These are phyloP conservation scores for Mimumesa dahlbomi DNA, from an alignment of 2,888 invertebrate genomes.

Conservation along the genomic window DNA sequence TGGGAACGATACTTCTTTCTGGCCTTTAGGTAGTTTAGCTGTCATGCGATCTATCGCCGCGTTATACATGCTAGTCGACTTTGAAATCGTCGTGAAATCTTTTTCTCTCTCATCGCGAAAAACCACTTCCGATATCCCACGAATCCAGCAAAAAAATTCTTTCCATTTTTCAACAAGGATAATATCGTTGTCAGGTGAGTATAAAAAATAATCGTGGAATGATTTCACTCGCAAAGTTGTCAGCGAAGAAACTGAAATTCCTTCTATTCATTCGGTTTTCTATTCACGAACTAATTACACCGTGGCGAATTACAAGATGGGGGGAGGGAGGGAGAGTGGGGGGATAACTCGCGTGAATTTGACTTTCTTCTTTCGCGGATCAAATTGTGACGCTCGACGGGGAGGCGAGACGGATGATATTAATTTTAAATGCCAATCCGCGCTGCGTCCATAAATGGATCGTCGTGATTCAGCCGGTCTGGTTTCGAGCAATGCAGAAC, in stretches of 20 bases:
- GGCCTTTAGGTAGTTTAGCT: constrained; percentile 13
- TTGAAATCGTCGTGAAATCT: background rate
- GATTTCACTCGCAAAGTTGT: too few species aligned
- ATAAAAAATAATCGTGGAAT: too few species aligned
- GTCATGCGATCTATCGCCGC: background rate
- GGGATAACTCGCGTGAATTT: background rate
- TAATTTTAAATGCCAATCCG: constrained; percentile 47
- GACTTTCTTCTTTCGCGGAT: constrained; percentile 20
- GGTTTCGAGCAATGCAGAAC: constrained; percentile 37
- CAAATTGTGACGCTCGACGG: constrained; percentile 13
- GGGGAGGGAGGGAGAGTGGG: too few species aligned
- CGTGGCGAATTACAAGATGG: constrained; percentile 6
- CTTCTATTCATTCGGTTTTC: background rate
- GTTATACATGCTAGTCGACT: background rate
- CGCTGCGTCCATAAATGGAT: constrained; percentile 46
- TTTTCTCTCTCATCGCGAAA: too few species aligned
- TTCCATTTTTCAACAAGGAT: too few species aligned
- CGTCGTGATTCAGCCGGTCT: constrained; percentile 49
- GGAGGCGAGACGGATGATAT: constrained; percentile 7
- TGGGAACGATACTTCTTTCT: constrained; percentile 25
- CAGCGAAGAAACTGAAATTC: background rate
- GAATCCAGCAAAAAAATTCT: too few species aligned
- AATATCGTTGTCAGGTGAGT: too few species aligned
- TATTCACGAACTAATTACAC: constrained; percentile 16
- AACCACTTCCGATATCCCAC: too few species aligned